A percentile compares a stretch with the other conserved stretches of the same genome.
phyloP scores from a whole-genome alignment of 2,113 vertebrate genomes.

The Athene cunicularia region DNA sequence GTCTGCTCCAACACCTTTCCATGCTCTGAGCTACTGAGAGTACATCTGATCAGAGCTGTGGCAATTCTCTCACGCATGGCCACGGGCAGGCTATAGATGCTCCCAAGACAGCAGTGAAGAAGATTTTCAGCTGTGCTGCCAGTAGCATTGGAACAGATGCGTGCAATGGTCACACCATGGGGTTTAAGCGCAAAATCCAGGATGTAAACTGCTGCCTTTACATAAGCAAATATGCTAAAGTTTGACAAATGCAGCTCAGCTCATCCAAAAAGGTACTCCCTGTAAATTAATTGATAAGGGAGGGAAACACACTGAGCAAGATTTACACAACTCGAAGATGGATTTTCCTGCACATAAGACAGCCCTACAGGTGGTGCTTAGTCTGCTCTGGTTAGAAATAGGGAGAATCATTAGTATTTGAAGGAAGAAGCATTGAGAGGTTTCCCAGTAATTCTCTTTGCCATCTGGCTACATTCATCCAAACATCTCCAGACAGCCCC shows the following conservation, averaged over 20 bases:
- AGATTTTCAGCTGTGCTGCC: not conserved
- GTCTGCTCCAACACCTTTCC: not conserved
- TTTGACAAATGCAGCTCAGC: not conserved
- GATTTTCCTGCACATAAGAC: not conserved
- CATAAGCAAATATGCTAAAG: not conserved
- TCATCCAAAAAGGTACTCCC: not conserved
- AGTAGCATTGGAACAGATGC: not conserved
- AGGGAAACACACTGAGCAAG: not conserved
- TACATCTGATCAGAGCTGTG: not conserved
- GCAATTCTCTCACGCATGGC: rapidly evolving
- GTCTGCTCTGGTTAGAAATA: not conserved
- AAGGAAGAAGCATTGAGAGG: not conserved
- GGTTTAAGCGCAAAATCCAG: not conserved
- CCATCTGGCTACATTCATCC: not conserved
- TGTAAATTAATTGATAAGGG: not conserved
- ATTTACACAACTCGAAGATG: not conserved
- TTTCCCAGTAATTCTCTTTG: not conserved
- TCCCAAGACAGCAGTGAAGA: not conserved
- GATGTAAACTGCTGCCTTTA: not conserved
- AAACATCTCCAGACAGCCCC: not conserved
- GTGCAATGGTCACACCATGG: rapidly evolving
- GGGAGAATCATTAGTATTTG: not conserved
- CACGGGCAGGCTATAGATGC: not conserved
- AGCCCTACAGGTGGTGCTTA: not conserved
- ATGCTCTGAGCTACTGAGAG: not conserved